phyloP scores from a whole-genome alignment of 2,113 vertebrate genomes.

The Chaetodon auriga region DNA sequence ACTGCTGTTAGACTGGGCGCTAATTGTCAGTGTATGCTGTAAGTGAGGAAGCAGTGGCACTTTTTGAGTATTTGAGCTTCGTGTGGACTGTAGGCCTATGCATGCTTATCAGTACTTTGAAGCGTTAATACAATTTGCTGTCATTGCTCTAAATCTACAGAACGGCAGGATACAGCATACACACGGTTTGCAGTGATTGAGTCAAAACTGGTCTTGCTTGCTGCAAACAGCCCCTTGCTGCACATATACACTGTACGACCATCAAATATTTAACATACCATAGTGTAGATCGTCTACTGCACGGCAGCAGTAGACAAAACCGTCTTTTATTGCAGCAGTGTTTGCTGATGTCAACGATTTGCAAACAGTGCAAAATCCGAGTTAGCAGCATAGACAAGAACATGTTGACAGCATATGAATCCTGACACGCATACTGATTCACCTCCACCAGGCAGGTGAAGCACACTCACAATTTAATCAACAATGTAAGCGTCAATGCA shows the following conservation, averaged over 20 bases:
- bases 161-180: conserved; percentile 21
- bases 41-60: neutral
- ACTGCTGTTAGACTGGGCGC: neutral
- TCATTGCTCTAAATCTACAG: conserved; percentile 1
- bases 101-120: neutral
- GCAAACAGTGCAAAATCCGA: neutral
- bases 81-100: neutral
- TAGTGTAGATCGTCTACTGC: conserved; percentile 30
- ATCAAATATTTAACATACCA: conserved; percentile 62
- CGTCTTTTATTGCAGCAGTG: neutral
- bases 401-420: neutral
- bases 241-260: conserved; percentile 19
- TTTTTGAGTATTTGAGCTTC: neutral
- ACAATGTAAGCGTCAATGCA: conserved; percentile 11
- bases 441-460: conserved; percentile 5
- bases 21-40: neutral
- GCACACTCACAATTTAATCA: conserved; percentile 39
- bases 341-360: neutral
- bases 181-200: conserved; percentile 37
- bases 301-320: conserved; percentile 23
- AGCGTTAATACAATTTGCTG: conserved; percentile 5
- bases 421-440: neutral
- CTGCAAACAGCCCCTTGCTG: conserved; percentile 46
- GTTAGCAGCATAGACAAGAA: neutral
- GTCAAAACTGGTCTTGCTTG: conserved; percentile 24